A percentile compares a stretch with the other conserved stretches of the same genome.
phyloP scores from a whole-genome alignment of 2,113 vertebrate species.

The Cololabis saira region DNA sequence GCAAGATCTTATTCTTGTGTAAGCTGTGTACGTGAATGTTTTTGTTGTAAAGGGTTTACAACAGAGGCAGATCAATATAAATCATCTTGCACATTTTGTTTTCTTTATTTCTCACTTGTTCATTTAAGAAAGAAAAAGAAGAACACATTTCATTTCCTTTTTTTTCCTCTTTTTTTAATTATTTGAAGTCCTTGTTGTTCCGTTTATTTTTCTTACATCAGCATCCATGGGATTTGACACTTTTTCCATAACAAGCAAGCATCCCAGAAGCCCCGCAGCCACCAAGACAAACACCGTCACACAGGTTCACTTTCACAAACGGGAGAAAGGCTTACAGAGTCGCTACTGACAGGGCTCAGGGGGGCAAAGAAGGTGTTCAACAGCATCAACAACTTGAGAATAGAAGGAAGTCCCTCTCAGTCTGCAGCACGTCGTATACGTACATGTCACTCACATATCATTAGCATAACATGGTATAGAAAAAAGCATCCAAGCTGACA shows the following conservation, averaged over 20 bases:
- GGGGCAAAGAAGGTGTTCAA: slow-evolving; percentile 36
- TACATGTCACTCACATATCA: slow-evolving; percentile 75
- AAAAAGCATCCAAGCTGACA: slow-evolving; percentile 75
- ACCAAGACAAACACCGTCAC: slow-evolving; percentile 77
- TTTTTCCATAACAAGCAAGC: slow-evolving; percentile 75
- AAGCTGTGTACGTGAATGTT: no score
- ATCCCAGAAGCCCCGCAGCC: slow-evolving; percentile 75
- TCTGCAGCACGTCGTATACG: slow-evolving; percentile 74
- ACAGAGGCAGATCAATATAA: not conserved
- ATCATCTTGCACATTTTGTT: no score
- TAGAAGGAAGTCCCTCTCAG: slow-evolving; percentile 56
- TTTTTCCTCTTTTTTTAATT: slow-evolving; percentile 57
- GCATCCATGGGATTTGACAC: slow-evolving; percentile 71
- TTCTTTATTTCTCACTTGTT: not conserved
- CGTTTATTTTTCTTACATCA: slow-evolving; percentile 65
- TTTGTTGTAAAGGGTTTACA: no score
- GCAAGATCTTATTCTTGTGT: no score
- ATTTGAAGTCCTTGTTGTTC: slow-evolving; percentile 55
- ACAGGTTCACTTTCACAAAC: slow-evolving; percentile 77
- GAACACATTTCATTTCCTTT: slow-evolving; percentile 12
- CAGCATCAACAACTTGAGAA: slow-evolving; percentile 63
- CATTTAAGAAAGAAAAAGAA: not conserved
- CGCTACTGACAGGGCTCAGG: slow-evolving; percentile 15
- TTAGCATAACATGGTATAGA: slow-evolving; percentile 77
- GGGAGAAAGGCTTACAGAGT: slow-evolving; percentile 40